A percentile compares a stretch with the other conserved stretches of the same genome.
Conservation (phyloP, 37 sponge, comb jelly and placozoan species). For the Spongilla lacustris region DNA sequence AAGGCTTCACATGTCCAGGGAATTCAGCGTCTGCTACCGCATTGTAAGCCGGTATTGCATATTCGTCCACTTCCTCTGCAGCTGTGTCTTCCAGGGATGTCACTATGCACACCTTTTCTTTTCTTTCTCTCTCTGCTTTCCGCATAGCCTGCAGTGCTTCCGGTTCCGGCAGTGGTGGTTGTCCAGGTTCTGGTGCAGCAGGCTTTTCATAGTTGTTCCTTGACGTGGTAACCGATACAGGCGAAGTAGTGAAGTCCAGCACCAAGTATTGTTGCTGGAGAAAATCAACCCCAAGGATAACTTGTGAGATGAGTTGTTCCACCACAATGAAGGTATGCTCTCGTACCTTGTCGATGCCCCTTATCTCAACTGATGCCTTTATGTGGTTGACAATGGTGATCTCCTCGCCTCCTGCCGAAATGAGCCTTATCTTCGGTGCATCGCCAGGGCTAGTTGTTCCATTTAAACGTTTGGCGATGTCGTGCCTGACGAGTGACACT, state of each 20-base stretch:
- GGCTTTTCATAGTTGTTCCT: too few species aligned
- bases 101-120: slow-evolving; percentile 34
- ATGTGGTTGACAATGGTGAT: not conserved
- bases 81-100: slow-evolving; percentile 5
- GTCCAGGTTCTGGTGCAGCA: too few species aligned
- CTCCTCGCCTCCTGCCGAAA: slow-evolving; percentile 21
- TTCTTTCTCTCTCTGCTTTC: slow-evolving; percentile 22
- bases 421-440: not conserved
- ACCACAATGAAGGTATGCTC: slow-evolving; percentile 59
- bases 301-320: slow-evolving; percentile 30
- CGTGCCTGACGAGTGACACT: slow-evolving; percentile 23
- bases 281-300: slow-evolving; percentile 67
- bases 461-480: not conserved
- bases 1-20: not conserved
- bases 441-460: not conserved
- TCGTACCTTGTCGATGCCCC: slow-evolving; percentile 3
- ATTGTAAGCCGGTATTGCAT: slow-evolving; percentile 35
- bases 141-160: too few species aligned
- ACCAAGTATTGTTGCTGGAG: not conserved
- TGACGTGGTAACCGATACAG: not conserved
- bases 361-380: too few species aligned
- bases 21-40: slow-evolving; percentile 2
- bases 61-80: slow-evolving; percentile 37
- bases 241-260: not conserved
- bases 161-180: too few species aligned